Percentiles rank a stretch among this genome's conserved stretches.
These are phyloP conservation scores for Netelia fuscicornis DNA, from an alignment of 2,888 invertebrate species.

Conservation along the genomic window DNA sequence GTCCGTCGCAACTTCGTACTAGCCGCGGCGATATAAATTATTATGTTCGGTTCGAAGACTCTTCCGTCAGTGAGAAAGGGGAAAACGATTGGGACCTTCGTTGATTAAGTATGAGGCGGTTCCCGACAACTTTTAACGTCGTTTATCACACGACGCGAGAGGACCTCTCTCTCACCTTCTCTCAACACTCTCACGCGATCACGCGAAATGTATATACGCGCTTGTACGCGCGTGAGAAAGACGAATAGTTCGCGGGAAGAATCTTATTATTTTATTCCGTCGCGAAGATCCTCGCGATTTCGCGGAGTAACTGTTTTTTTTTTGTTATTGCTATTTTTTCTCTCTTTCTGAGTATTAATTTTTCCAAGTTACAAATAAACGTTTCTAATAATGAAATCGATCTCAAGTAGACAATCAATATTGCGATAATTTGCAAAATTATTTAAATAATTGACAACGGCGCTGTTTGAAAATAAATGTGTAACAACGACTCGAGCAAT, in stretches of 20 bases:
- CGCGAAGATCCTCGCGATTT: conserved; percentile 2
- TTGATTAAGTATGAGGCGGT: conserved; percentile 64
- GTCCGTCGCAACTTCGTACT: not conserved
- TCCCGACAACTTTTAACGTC: conserved; percentile 59
- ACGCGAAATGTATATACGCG: conserved; percentile 40
- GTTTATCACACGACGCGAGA: conserved; percentile 50
- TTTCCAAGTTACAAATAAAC: too few species aligned
- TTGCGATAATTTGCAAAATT: too few species aligned
- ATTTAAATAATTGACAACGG: too few species aligned
- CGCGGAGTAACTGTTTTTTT: not conserved
- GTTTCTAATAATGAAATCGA: too few species aligned
- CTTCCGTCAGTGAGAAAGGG: conserved; percentile 22
- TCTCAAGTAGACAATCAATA: too few species aligned
- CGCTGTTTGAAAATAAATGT: too few species aligned
- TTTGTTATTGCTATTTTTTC: not conserved
- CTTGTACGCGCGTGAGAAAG: conserved; percentile 48
- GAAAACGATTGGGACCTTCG: conserved; percentile 52
- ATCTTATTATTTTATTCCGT: not conserved
- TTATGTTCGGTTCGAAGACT: conserved; percentile 40
- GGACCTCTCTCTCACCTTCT: not conserved
- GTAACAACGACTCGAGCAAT: too few species aligned
- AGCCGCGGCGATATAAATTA: conserved; percentile 51
- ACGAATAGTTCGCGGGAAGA: conserved; percentile 39
- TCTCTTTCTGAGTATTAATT: not conserved
- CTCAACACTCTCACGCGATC: conserved; percentile 54